phyloP scores from a whole-genome alignment of 2,797 vertebrate species.

The Coranthus polyacanthus region DNA sequence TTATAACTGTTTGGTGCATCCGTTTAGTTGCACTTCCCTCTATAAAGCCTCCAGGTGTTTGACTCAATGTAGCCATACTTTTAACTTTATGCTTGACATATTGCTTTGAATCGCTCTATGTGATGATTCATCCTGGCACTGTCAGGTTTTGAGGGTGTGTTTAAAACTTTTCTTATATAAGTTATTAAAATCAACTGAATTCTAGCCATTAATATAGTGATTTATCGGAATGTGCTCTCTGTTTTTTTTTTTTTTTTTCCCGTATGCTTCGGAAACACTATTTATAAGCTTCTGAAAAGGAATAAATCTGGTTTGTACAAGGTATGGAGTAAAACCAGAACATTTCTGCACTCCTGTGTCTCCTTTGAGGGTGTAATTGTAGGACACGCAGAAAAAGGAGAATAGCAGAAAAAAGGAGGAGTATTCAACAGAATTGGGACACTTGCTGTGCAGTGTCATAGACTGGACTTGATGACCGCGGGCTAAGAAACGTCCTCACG shows the following conservation, averaged over 20 bases:
- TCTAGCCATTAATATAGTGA: not conserved
- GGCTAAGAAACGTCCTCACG: conserved; percentile 47
- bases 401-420: conserved; percentile 33
- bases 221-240: not conserved
- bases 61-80: conserved; percentile 16
- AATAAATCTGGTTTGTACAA: conserved; percentile 2
- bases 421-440: conserved; percentile 38
- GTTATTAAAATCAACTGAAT: not conserved
- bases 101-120: conserved; percentile 5
- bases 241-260: too few species aligned
- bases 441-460: conserved; percentile 48
- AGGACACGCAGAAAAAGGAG: conserved; percentile 43
- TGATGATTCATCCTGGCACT: not conserved
- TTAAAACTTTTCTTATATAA: not conserved
- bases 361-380: conserved; percentile 42
- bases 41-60: conserved; percentile 24
- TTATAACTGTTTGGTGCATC: conserved; percentile 43
- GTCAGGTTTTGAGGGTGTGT: not conserved
- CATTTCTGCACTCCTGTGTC: conserved; percentile 10
- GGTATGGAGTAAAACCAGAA: conserved; percentile 10
- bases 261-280: not conserved
- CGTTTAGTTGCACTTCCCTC: conserved; percentile 12
- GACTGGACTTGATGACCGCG: conserved; percentile 50
- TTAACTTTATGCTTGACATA: conserved; percentile 11
- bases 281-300: conserved; percentile 13